phyloP scores from a whole-genome alignment of 2,113 vertebrate species.

The Cranoglanis bouderius region DNA sequence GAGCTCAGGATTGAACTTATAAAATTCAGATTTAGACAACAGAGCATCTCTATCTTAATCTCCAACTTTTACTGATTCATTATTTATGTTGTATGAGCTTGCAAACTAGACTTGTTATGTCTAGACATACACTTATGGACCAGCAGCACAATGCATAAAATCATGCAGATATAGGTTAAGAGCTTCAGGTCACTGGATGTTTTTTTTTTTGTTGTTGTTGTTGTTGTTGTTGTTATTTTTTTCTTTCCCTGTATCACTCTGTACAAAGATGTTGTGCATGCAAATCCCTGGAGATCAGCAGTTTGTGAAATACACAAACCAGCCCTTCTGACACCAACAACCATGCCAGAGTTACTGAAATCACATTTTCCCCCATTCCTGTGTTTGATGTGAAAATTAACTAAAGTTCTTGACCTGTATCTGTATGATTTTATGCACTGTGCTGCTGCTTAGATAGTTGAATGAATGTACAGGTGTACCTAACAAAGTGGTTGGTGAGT shows the following conservation, averaged over 20 bases:
- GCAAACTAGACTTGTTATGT: neutral
- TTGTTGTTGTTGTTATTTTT: neutral
- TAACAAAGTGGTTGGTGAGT: neutral
- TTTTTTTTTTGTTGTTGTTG: neutral
- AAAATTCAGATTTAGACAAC: neutral
- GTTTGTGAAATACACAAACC: neutral
- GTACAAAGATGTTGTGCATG: neutral
- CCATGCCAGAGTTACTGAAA: neutral
- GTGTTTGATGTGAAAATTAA: neutral
- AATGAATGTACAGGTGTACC: neutral
- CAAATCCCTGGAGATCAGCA: neutral
- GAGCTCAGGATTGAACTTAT: neutral
- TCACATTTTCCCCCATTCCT: neutral
- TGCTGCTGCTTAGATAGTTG: neutral
- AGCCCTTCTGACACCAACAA: neutral
- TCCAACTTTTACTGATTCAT: neutral
- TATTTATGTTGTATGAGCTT: neutral
- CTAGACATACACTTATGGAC: neutral
- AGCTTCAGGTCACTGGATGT: neutral
- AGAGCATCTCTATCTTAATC: neutral
- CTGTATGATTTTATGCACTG: no score
- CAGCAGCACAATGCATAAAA: neutral
- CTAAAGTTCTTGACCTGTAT: neutral
- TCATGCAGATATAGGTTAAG: neutral
- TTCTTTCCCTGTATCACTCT: neutral